Conservation (phyloP, 37 sponge, comb jelly and placozoan genomes). For the Tethya wilhelma region DNA sequence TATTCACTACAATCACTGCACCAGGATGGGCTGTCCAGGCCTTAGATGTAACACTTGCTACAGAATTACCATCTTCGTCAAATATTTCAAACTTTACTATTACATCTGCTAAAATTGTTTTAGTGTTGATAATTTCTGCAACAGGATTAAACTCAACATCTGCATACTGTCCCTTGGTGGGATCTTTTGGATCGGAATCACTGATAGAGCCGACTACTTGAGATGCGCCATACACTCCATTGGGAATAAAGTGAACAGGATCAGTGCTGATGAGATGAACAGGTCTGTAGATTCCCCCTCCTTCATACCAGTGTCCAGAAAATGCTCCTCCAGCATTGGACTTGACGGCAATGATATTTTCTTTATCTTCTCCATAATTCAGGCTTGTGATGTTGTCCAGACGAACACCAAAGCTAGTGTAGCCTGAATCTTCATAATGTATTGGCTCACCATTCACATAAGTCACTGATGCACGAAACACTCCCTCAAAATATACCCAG, state of each 20-base stretch:
- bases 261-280: conserved; percentile 22
- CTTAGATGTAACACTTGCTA: neutral
- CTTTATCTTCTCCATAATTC: conserved; percentile 38
- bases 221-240: conserved; percentile 58
- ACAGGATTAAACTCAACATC: conserved; percentile 9
- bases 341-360: conserved; percentile 48
- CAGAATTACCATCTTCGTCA: conserved; percentile 2
- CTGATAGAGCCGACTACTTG: conserved; percentile 10
- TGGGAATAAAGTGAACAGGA: conserved; percentile 24
- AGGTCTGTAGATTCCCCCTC: conserved; percentile 66
- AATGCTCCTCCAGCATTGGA: conserved; percentile 15
- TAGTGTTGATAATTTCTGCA: conserved; percentile 54
- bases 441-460: conserved; percentile 39
- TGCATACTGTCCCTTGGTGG: conserved; percentile 17
- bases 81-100: conserved; percentile 5
- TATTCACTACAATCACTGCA: neutral
- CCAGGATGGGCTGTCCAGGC: neutral
- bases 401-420: conserved; percentile 62
- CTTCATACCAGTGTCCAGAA: conserved; percentile 71
- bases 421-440: conserved; percentile 51
- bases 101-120: neutral
- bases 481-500: conserved; percentile 67
- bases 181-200: conserved; percentile 18
- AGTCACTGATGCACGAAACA: conserved; percentile 24
- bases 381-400: conserved; percentile 42